Percentiles rank a stretch among this genome's conserved stretches.
Evolutionary conservation across 2,113 vertebrate genomes (phyloP).

Genomic region (Larimichthys crocea): DNA sequence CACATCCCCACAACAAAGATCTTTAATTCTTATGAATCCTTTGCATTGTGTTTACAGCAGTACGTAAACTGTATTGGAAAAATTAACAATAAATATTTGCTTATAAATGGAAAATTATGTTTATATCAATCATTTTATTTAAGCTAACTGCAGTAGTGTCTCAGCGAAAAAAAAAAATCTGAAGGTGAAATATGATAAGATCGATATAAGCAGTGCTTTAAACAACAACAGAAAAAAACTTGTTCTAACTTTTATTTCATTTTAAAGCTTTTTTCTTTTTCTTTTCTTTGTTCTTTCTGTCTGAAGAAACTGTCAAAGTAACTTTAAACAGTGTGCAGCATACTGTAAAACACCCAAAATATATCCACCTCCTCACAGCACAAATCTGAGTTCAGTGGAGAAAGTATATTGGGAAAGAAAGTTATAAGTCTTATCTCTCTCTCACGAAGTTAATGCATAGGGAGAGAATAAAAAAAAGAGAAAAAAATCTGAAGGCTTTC

Average conservation of each 20-base stretch:
- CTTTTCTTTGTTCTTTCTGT: neutral
- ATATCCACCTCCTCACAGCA: constrained; percentile 49
- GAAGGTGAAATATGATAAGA: neutral
- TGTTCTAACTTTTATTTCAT: neutral
- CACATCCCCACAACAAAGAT: constrained; percentile 55
- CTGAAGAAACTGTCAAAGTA: constrained; percentile 15
- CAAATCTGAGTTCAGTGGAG: constrained; percentile 57
- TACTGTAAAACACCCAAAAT: constrained; percentile 28
- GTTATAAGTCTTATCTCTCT: constrained; percentile 66
- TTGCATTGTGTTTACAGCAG: constrained; percentile 47
- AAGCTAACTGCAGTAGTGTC: neutral
- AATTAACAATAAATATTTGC: constrained; percentile 36
- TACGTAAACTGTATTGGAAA: constrained; percentile 25
- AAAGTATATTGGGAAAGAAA: constrained; percentile 70
- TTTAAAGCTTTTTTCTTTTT: neutral
- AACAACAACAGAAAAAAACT: neutral
- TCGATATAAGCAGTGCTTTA: neutral
- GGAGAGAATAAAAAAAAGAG: constrained; percentile 40
- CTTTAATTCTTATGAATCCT: constrained; percentile 40
- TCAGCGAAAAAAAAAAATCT: neutral
- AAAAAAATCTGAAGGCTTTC: constrained; percentile 65
- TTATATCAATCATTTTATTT: constrained; percentile 27
- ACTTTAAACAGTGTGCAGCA: constrained; percentile 32
- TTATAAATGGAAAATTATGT: neutral
- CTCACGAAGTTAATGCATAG: constrained; percentile 77